Evolutionary conservation across 2,888 invertebrate species (phyloP).

Genomic region (Leucoma salicis): DNA sequence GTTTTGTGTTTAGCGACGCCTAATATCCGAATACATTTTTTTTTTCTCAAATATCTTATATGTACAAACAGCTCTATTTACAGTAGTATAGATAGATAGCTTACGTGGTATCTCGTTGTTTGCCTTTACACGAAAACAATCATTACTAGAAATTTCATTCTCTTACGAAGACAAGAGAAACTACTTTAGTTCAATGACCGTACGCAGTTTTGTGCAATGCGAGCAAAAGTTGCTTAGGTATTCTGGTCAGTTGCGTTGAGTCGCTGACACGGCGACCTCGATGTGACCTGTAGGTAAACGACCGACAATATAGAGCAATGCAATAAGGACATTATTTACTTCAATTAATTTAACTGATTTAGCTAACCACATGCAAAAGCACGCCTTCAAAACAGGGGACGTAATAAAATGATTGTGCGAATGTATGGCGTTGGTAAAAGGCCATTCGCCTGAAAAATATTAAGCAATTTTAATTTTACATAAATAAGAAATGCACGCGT

Average conservation of each 20-base stretch:
- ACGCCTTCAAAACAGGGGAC: too few species aligned
- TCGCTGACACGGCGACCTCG: conserved; percentile 53
- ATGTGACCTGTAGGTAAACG: conserved; percentile 57
- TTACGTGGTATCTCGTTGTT: too few species aligned
- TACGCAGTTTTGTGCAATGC: conserved; percentile 58
- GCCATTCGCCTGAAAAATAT: too few species aligned
- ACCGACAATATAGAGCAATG: conserved; percentile 44
- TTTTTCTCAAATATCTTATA: too few species aligned
- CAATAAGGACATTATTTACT: conserved; percentile 35
- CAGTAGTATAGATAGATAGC: too few species aligned
- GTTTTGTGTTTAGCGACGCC: too few species aligned
- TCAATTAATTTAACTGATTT: conserved; percentile 9
- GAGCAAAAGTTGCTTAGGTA: conserved; percentile 57
- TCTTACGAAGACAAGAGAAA: conserved; percentile 31
- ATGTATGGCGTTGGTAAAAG: too few species aligned
- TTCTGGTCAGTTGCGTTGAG: conserved; percentile 52
- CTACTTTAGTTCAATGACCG: conserved; percentile 47
- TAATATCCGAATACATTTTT: too few species aligned
- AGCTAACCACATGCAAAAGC: background rate
- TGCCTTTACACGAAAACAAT: conserved; percentile 12
- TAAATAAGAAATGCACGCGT: too few species aligned
- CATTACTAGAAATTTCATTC: conserved; percentile 8
- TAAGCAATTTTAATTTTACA: too few species aligned
- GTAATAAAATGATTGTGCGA: too few species aligned
- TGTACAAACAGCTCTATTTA: too few species aligned